Evolutionary conservation across 2,797 vertebrate species (phyloP).

Genomic region (Borostomias antarcticus): DNA sequence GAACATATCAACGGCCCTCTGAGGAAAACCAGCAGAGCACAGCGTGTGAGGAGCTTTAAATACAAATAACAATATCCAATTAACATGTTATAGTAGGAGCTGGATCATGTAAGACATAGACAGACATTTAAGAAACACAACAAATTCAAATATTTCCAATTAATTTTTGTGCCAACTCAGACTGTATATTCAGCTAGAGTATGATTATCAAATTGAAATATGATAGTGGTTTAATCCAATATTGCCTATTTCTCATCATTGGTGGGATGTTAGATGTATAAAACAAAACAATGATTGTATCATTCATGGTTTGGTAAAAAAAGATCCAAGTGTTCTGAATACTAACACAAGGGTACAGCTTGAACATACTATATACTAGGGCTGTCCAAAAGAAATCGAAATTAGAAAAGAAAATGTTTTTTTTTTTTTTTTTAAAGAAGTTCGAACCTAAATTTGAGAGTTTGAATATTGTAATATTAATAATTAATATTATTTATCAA

Average conservation of each 20-base stretch:
- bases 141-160: slow-evolving; percentile 13
- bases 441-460: no score
- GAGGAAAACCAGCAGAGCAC: not conserved
- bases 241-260: not conserved
- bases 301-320: not conserved
- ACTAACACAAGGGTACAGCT: not conserved
- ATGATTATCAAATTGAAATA: slow-evolving; percentile 5
- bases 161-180: not conserved
- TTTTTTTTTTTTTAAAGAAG: no score
- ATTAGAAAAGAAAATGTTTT: no score
- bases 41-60: not conserved
- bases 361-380: not conserved
- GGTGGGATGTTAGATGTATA: not conserved
- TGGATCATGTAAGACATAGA: no score
- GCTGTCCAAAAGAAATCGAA: no score
- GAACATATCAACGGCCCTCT: slow-evolving; percentile 5
- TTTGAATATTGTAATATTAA: no score
- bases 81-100: not conserved
- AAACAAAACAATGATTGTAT: not conserved
- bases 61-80: not conserved
- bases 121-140: slow-evolving; percentile 34
- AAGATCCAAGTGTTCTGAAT: slow-evolving; percentile 4
- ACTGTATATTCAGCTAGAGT: slow-evolving; percentile 3
- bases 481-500: no score
- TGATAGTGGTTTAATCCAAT: not conserved